Conservation (phyloP, 1,140 invertebrate genomes). For the Drosophila nebulosa region DNA sequence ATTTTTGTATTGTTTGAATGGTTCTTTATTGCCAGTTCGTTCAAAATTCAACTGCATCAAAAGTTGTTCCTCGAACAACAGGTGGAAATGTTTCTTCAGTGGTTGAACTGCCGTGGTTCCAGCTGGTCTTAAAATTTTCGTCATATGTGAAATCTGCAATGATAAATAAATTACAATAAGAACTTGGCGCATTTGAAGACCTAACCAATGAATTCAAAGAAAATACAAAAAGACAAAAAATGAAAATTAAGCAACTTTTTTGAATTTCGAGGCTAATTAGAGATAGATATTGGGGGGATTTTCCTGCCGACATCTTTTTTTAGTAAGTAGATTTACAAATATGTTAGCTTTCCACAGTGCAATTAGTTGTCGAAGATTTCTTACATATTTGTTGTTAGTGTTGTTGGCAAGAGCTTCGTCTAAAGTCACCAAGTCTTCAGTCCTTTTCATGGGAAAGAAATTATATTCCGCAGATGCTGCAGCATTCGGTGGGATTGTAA, state of each 20-base stretch:
- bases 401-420: slow-evolving; percentile 14
- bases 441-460: slow-evolving; percentile 24
- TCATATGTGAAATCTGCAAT: slow-evolving; percentile 3
- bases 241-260: no score
- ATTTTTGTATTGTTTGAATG: slow-evolving; percentile 31
- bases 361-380: no score
- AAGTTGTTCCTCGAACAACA: slow-evolving; percentile 15
- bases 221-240: no score
- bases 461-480: not conserved
- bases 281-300: no score
- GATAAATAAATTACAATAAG: not conserved
- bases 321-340: no score
- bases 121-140: slow-evolving; percentile 10
- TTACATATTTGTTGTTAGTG: slow-evolving; percentile 23
- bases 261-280: no score
- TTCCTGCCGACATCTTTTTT: no score
- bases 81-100: slow-evolving; percentile 9
- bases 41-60: slow-evolving; percentile 19
- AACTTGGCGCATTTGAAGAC: no score
- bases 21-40: slow-evolving; percentile 13
- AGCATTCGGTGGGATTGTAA: not conserved
- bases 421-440: slow-evolving; percentile 10
- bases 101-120: slow-evolving; percentile 11
- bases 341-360: no score
- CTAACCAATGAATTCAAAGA: not conserved